Conservation (phyloP, 2,113 vertebrate species). For the Callaeas wilsoni region DNA sequence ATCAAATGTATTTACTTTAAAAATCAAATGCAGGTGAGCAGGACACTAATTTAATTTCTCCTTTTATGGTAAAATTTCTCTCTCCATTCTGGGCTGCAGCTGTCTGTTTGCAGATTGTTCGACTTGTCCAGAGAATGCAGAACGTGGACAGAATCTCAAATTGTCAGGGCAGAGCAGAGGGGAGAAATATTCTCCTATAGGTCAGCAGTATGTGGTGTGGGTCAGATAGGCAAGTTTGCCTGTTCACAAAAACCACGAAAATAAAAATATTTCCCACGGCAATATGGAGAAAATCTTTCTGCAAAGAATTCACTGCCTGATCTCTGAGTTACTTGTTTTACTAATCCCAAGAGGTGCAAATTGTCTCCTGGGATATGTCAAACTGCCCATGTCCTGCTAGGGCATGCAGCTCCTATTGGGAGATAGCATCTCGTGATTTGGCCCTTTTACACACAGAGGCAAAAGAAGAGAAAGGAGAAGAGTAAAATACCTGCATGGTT, state of each 20-base stretch:
- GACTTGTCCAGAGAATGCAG: not conserved
- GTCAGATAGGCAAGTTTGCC: not conserved
- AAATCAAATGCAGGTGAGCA: conserved; percentile 7
- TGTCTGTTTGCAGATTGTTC: not conserved
- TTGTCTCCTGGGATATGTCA: not conserved
- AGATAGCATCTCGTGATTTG: not conserved
- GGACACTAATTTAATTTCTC: not conserved
- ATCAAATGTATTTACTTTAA: not conserved
- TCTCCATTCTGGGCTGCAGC: not conserved
- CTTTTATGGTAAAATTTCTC: not conserved
- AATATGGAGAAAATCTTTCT: not conserved
- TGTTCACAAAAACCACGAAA: not conserved
- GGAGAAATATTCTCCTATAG: not conserved
- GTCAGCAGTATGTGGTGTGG: not conserved
- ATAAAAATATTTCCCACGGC: not conserved
- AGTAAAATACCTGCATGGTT: not conserved
- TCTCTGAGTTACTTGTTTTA: not conserved
- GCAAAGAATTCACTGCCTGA: not conserved
- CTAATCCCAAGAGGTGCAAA: not conserved
- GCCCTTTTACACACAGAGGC: not conserved
- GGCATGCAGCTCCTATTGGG: not conserved
- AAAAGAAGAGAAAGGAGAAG: not conserved
- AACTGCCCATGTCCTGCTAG: not conserved
- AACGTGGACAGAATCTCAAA: not conserved
- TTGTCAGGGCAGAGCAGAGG: not conserved